Conservation (phyloP, 2,113 vertebrate species). For the Dolichallabes microphthalmus region DNA sequence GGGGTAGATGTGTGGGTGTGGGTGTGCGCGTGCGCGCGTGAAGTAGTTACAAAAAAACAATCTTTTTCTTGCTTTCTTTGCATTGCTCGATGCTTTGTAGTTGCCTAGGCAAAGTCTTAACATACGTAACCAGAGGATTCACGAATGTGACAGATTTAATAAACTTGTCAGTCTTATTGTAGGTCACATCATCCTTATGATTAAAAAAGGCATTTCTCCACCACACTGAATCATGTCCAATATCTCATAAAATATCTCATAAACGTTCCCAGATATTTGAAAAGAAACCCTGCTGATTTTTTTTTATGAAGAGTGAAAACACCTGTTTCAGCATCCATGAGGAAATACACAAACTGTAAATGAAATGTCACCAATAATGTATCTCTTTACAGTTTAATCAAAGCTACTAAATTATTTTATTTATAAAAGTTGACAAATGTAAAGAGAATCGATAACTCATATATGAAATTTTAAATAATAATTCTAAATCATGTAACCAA, state of each 20-base stretch:
- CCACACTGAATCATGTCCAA: not conserved
- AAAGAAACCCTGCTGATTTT: not conserved
- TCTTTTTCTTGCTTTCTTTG: not conserved
- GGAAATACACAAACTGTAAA: not conserved
- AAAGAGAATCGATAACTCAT: not conserved
- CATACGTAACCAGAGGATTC: not conserved
- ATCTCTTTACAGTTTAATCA: conserved; percentile 7
- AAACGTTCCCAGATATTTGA: not conserved
- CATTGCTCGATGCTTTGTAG: not conserved
- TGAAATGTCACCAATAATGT: not conserved
- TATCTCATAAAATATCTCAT: not conserved
- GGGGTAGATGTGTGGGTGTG: not conserved
- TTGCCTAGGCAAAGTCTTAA: not conserved
- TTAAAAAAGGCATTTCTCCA: not conserved
- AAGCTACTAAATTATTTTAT: not conserved
- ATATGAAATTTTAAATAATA: not conserved
- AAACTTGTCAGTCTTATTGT: not conserved
- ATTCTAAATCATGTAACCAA: not conserved
- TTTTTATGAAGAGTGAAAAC: not conserved
- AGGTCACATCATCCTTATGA: not conserved
- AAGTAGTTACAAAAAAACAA: not conserved
- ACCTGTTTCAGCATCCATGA: not conserved
- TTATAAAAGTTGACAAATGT: not conserved
- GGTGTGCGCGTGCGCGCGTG: not conserved
- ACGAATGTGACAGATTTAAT: not conserved